These are phyloP conservation scores for Sylvilagus bachmani DNA, from an alignment of 2,113 vertebrate genomes.

Conservation along the genomic window DNA sequence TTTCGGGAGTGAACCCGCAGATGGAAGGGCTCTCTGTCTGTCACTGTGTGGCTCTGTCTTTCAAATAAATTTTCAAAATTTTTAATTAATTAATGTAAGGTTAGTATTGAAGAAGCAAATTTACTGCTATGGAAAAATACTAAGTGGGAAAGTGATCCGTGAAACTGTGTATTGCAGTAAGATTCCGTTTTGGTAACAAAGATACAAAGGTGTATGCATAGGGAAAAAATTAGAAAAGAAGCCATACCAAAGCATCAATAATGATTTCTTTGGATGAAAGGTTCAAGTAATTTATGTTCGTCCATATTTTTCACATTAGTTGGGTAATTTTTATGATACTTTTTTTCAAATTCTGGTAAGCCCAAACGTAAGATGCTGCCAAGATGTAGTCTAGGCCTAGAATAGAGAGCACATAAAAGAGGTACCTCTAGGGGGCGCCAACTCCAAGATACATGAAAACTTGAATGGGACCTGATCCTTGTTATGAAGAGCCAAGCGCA, in stretches of 20 bases:
- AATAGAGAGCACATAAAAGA: not conserved
- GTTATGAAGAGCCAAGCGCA: not conserved
- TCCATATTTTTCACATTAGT: not conserved
- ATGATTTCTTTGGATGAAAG: not conserved
- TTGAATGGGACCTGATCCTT: not conserved
- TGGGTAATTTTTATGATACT: not conserved
- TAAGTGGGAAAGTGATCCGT: not conserved
- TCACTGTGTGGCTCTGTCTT: too few relatives aligned
- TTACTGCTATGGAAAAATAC: not conserved
- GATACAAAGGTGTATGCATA: not conserved
- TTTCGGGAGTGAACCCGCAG: too few relatives aligned
- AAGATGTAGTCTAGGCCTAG: not conserved
- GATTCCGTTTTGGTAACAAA: constrained; percentile 17
- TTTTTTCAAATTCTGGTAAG: not conserved
- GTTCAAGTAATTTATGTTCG: not conserved
- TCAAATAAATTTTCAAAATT: too few relatives aligned
- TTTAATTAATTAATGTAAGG: not conserved
- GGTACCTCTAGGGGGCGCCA: not conserved
- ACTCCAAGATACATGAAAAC: not conserved
- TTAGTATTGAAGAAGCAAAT: not conserved
- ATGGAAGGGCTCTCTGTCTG: too few relatives aligned
- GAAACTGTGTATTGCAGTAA: not conserved
- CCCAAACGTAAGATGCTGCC: not conserved
- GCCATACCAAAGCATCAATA: not conserved
- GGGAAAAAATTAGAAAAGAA: not conserved